These are phyloP conservation scores for Aphodius granarius DNA, from an alignment of 2,888 invertebrate genomes.

Conservation along the genomic window DNA sequence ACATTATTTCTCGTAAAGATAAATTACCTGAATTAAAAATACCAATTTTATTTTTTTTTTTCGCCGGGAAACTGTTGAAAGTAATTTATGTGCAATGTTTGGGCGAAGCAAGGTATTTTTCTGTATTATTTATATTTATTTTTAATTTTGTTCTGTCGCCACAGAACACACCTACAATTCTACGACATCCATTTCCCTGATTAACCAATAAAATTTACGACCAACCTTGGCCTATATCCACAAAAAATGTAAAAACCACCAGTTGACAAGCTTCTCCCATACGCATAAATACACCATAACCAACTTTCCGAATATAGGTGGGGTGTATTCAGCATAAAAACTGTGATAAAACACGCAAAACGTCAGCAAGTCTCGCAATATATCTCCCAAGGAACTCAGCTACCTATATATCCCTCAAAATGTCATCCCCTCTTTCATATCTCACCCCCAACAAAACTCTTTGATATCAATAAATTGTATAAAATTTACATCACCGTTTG, in stretches of 20 bases:
- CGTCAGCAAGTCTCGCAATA: not conserved
- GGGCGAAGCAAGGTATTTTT: no score
- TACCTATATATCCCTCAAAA: not conserved
- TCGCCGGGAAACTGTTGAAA: no score
- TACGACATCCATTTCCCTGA: no score
- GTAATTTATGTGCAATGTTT: no score
- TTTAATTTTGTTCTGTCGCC: no score
- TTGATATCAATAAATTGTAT: not conserved
- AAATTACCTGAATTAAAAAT: no score
- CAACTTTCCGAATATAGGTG: not conserved
- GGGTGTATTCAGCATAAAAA: not conserved
- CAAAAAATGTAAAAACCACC: not conserved
- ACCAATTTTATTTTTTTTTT: no score
- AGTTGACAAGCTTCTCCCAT: not conserved
- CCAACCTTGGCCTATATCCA: not conserved
- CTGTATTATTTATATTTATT: no score
- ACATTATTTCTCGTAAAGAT: not conserved
- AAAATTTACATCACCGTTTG: no score
- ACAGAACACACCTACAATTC: no score
- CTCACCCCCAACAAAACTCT: not conserved
- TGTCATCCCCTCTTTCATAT: not conserved
- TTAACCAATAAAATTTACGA: not conserved
- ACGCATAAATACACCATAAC: not conserved
- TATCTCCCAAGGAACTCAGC: not conserved
- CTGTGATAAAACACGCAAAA: not conserved